Base-by-base conservation (phyloP, 2,113 vertebrate species). In the Rhombomys opimus region DNA sequence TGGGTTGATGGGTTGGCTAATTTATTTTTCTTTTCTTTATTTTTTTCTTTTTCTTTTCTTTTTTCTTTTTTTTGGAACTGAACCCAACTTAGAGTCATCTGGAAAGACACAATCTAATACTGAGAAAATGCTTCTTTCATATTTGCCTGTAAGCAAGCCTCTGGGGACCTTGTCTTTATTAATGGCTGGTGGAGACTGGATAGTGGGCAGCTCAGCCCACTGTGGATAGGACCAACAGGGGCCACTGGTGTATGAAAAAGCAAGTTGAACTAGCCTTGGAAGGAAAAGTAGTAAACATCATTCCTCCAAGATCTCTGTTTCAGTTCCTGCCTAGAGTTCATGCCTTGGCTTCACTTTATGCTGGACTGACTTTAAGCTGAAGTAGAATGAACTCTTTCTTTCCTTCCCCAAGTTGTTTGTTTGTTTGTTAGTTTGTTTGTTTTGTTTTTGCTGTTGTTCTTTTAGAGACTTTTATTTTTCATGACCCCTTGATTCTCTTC, bases 381-480 rank as follows among this genome's bases (percentile, higher is more conserved):
- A 10, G 81, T 63, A 14, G 65, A 85, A 65, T 30, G 46, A 85
- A 18, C 14, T 7, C 14, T 85, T 27, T 65, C 61, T 85, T 27
- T 65, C 61, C 59, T 46, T 63, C 38, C n/a, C n/a, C 59, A 85
- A 46, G 23, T 30, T 63, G 38, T 70, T n/a, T 59, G 9, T 15
- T 46, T 46, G 46, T 46, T 46, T 46, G 46, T 46, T 46, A 4
- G 46, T 46, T 46, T 46, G 46, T 46, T 46, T 46, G 46, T 46
- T 46, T 46, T 46, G 46, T 4, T 46, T 46, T 46, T 46, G 67
- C 54, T 89, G 14, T 54, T 72, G 32, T 32, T 91, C 77, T 93
- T 59, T 38, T 91, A 68, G 80, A 89, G n/a, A 13, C 77, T 81
- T 87, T 93, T 85, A 59, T 72, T 30, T 81, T 91, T 27, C 65